Evolutionary conservation across 2,113 vertebrate genomes (phyloP).

Genomic region (Genyomyrus donnyi): DNA sequence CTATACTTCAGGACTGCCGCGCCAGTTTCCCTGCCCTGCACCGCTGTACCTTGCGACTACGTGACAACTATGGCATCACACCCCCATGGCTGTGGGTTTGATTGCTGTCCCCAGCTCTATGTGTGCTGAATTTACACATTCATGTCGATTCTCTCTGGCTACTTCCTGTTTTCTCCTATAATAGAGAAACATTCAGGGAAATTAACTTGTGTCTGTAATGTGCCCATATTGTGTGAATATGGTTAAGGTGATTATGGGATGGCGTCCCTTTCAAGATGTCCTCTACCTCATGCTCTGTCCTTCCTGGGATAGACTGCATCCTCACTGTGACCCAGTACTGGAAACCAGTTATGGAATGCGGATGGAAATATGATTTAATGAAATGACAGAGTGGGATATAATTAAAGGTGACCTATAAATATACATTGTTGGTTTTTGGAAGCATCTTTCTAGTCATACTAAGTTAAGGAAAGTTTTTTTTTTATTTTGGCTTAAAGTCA

Average conservation of each 20-base stretch:
- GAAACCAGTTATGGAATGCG: background rate
- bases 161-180: background rate
- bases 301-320: background rate
- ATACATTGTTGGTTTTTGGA: background rate
- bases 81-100: background rate
- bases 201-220: background rate
- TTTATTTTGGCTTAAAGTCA: background rate
- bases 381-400: background rate
- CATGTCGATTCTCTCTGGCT: background rate
- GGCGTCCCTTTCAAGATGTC: background rate
- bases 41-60: too few species aligned
- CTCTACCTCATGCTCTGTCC: background rate
- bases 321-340: background rate
- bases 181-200: background rate
- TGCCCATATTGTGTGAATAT: background rate
- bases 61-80: background rate
- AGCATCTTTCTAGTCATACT: background rate
- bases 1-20: too few species aligned
- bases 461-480: background rate
- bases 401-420: constrained; percentile 1
- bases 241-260: background rate
- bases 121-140: background rate
- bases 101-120: background rate
- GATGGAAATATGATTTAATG: background rate
- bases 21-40: too few species aligned